Evolutionary conservation across 2,888 invertebrate genomes (phyloP).

Genomic region (Mycalesis mineus): DNA sequence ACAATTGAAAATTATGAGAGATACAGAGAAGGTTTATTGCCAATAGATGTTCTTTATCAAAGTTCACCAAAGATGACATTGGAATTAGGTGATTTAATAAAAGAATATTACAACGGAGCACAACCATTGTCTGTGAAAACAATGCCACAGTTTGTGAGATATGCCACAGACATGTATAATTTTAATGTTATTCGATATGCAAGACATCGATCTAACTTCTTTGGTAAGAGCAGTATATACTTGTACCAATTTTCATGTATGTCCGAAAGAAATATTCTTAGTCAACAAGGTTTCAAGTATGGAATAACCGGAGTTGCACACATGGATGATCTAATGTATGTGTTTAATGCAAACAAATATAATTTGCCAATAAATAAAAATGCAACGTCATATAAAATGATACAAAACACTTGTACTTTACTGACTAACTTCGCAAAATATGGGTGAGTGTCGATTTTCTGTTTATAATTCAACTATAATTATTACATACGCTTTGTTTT

Average conservation of each 20-base stretch:
- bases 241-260: slow-evolving; percentile 46
- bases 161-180: too few species aligned
- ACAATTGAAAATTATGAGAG: too few species aligned
- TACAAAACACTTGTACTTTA: slow-evolving; percentile 42
- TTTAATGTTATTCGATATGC: too few species aligned
- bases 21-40: too few species aligned
- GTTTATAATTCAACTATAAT: too few species aligned
- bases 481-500: neutral
- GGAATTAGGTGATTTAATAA: too few species aligned
- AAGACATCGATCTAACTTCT: too few species aligned
- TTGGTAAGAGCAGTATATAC: slow-evolving; percentile 33
- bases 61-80: too few species aligned
- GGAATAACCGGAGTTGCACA: slow-evolving; percentile 47
- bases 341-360: slow-evolving; percentile 44
- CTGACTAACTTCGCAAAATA: slow-evolving; percentile 56
- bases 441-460: slow-evolving; percentile 49
- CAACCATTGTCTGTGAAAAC: too few species aligned
- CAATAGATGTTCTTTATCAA: too few species aligned
- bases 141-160: too few species aligned
- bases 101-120: too few species aligned
- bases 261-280: slow-evolving; percentile 47
- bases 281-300: slow-evolving; percentile 37
- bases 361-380: slow-evolving; percentile 40
- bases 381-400: slow-evolving; percentile 41
- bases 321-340: slow-evolving; percentile 52